Evolutionary conservation across 2,113 vertebrate genomes (phyloP).

Genomic region (Sander vitreus): DNA sequence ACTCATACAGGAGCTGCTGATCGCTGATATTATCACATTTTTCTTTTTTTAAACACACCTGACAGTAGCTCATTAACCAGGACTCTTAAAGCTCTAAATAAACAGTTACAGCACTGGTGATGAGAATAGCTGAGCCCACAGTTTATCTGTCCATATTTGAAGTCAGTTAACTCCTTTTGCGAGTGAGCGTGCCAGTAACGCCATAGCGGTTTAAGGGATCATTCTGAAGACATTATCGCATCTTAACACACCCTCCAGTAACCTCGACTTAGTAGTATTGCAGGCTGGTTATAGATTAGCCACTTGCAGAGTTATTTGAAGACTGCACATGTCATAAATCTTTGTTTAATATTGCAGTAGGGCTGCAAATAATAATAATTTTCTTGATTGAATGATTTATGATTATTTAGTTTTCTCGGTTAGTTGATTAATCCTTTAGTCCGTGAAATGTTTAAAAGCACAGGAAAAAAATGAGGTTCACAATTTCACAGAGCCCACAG

Average conservation of each 20-base stretch:
- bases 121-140: slow-evolving; percentile 41
- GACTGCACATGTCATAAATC: background rate
- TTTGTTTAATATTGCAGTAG: background rate
- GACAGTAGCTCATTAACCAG: slow-evolving; percentile 37
- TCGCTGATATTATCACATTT: slow-evolving; percentile 7
- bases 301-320: slow-evolving; percentile 29
- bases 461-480: background rate
- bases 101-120: slow-evolving; percentile 14
- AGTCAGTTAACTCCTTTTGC: slow-evolving; percentile 8
- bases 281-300: slow-evolving; percentile 50
- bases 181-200: slow-evolving; percentile 42
- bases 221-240: slow-evolving; percentile 55
- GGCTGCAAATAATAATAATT: background rate
- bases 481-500: background rate
- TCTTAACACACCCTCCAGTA: slow-evolving; percentile 48
- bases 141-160: slow-evolving; percentile 54
- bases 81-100: slow-evolving; percentile 16
- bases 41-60: slow-evolving; percentile 16
- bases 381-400: background rate
- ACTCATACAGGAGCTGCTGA: background rate
- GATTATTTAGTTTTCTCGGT: background rate
- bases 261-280: slow-evolving; percentile 64
- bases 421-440: background rate
- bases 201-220: slow-evolving; percentile 62
- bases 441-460: background rate